Conservation (phyloP, 2,113 vertebrate species). For the Gnathonemus longibarbis region DNA sequence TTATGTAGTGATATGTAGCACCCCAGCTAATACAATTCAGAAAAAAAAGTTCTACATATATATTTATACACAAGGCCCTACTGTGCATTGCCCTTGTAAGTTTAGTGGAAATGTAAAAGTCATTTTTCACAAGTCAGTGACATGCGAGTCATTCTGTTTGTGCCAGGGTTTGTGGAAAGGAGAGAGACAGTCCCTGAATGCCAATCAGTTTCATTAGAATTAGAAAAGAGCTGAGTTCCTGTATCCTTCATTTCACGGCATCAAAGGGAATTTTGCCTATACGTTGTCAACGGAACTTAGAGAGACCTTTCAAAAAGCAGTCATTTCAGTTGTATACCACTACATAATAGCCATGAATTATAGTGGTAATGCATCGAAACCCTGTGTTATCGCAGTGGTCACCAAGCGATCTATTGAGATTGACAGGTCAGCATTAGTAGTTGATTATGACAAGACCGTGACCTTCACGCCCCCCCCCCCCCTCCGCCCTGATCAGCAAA, state of each 20-base stretch:
- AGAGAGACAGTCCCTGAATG: background rate
- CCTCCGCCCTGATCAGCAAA: background rate
- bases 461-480: background rate
- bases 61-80: background rate
- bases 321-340: background rate
- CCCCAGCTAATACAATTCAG: background rate
- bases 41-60: background rate
- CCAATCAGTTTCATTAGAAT: slow-evolving; percentile 18
- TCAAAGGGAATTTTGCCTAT: slow-evolving; percentile 24
- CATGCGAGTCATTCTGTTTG: background rate
- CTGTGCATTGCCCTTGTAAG: background rate
- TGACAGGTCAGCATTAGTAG: background rate
- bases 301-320: background rate
- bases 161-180: background rate
- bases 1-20: background rate
- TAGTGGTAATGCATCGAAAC: background rate
- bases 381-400: background rate
- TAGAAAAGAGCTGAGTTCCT: background rate
- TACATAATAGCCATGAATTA: background rate
- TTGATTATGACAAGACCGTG: background rate
- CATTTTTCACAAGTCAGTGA: background rate
- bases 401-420: background rate
- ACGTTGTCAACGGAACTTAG: slow-evolving; percentile 43
- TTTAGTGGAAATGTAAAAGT: background rate
- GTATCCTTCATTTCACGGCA: background rate